These are phyloP conservation scores for Scomber scombrus DNA, from an alignment of 2,113 vertebrate genomes.

Conservation along the genomic window DNA sequence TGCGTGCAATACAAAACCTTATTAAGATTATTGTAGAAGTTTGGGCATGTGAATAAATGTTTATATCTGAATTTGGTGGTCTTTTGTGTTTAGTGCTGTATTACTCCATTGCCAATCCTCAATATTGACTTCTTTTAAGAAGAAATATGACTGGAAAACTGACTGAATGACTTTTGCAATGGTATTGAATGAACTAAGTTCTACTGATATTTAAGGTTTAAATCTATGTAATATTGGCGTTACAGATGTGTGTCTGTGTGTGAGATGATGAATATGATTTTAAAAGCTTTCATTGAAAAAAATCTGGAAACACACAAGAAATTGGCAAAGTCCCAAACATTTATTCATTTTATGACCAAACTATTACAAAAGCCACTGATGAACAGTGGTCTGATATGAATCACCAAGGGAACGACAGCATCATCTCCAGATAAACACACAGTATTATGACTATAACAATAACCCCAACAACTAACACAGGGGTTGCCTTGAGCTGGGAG, in stretches of 20 bases:
- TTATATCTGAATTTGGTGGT: neutral
- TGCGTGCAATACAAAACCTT: slow-evolving; percentile 1
- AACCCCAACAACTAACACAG: slow-evolving; percentile 67
- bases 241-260: neutral
- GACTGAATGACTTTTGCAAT: neutral
- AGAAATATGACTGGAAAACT: no score
- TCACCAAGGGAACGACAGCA: slow-evolving; percentile 78
- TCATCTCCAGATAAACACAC: slow-evolving; percentile 79
- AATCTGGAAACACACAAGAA: slow-evolving; percentile 1
- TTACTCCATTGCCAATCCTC: no score
- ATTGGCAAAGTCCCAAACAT: slow-evolving; percentile 33
- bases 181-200: neutral
- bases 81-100: slow-evolving; percentile 12
- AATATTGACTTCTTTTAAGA: no score
- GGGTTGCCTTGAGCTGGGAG: slow-evolving; percentile 57
- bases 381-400: slow-evolving; percentile 10
- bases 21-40: neutral
- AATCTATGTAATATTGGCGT: neutral
- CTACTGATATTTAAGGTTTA: neutral
- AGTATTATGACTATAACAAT: slow-evolving; percentile 76
- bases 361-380: slow-evolving; percentile 30
- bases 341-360: slow-evolving; percentile 47
- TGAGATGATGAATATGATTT: slow-evolving; percentile 10
- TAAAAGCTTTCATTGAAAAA: neutral
- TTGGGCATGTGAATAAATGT: neutral